Evolutionary conservation across 2,888 invertebrate genomes (phyloP), one percentile per base, ranked within the genome.

Genomic region (Crossocerus cetratus): DNA sequence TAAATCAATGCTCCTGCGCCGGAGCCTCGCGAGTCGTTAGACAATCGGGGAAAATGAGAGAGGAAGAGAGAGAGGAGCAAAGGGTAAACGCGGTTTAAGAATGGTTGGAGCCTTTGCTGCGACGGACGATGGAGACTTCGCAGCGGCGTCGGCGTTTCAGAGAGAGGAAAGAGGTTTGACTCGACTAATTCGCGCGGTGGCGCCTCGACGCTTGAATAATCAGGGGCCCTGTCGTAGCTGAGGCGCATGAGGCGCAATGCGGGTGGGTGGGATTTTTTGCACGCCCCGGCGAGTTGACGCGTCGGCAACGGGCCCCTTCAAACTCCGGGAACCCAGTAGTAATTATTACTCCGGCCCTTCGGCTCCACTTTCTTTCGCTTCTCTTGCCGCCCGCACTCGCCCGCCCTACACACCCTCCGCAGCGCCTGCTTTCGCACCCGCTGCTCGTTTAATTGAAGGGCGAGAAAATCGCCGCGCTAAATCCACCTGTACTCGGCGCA

Each of bases 121-220:
- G 21, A 58, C n/a, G 16, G 55, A 14, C 22, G 53, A 43, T 56
- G 11, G 59, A 43, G 55, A 65, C 79, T 81, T 82, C 79, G 81
- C 83, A 74, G 83, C n/a, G n/a, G n/a, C n/a, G n/a, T n/a, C n/a
- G n/a, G n/a, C n/a, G n/a, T n/a, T n/a, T n/a, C n/a, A n/a, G n/a
- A n/a, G n/a, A n/a, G n/a, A n/a, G n/a, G n/a, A n/a, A n/a, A n/a
- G 32, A 32, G 32, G 32, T 84, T 87, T 84, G 84, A 87, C 84
- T 87, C 84, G 84, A 87, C 88, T 87, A 86, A 86, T 85, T 85
- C 80, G 77, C 83, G 81, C 84, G 78, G 84, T 87, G 88, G 88
- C 88, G 88, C 87, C 87, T 87, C 84, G 84, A 86, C 86, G 88
- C 88, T 84, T 86, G 87, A 88, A 87, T 87, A 87, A 87, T 86